Conservation (phyloP, 2,113 vertebrate genomes). For the Oncorhynchus kisutch region DNA sequence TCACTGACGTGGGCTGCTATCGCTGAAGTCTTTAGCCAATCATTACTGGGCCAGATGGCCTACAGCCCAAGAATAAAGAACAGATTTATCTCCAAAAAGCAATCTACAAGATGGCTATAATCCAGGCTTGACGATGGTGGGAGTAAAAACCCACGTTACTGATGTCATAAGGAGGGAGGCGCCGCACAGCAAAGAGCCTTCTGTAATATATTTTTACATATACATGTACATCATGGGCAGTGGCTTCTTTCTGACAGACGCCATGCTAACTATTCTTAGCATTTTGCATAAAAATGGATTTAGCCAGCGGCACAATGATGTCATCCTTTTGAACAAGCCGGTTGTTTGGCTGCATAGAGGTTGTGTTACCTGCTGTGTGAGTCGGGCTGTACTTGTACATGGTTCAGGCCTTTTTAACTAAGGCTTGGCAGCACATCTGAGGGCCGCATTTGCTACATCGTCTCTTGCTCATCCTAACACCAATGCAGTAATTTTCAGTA, state of each 20-base stretch:
- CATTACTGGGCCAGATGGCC: slow-evolving; percentile 65
- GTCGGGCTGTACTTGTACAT: not conserved
- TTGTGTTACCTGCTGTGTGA: not conserved
- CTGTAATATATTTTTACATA: not conserved
- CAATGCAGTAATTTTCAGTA: not conserved
- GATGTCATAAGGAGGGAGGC: slow-evolving; percentile 56
- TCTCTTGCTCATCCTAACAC: not conserved
- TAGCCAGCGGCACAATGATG: not conserved
- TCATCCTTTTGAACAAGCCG: not conserved
- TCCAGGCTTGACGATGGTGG: slow-evolving; percentile 60
- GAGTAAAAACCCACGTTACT: slow-evolving; percentile 35
- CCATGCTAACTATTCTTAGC: slow-evolving; percentile 56
- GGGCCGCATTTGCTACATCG: not conserved
- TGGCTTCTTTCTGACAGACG: slow-evolving; percentile 21
- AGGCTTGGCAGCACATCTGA: not conserved
- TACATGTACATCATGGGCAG: too few relatives aligned
- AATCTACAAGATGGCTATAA: slow-evolving; percentile 74
- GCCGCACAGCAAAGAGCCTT: slow-evolving; percentile 8
- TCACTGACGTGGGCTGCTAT: not conserved
- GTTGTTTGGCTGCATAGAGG: not conserved
- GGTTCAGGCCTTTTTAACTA: not conserved
- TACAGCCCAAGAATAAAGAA: slow-evolving; percentile 71
- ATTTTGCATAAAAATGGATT: slow-evolving; percentile 32
- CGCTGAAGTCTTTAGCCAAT: slow-evolving; percentile 22
- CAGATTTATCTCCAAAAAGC: slow-evolving; percentile 77